Conservation (phyloP, 2,113 vertebrate genomes). For the Ciconia boyciana region DNA sequence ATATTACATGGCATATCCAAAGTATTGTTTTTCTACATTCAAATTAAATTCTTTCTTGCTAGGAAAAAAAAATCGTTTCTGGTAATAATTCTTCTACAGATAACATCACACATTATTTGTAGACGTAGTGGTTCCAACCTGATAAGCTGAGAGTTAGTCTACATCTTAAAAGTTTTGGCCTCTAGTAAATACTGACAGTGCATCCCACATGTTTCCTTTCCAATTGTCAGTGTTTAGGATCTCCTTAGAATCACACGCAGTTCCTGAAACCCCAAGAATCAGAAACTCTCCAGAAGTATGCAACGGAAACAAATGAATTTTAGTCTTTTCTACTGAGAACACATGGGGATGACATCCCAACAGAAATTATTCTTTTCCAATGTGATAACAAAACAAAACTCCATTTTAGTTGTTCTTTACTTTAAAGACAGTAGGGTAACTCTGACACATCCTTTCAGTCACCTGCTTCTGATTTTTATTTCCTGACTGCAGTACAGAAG, state of each 20-base stretch:
- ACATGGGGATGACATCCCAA: not conserved
- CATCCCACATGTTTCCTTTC: not conserved
- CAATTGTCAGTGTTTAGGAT: not conserved
- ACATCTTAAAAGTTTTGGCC: not conserved
- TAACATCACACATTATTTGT: not conserved
- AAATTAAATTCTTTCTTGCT: not conserved
- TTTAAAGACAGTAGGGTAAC: not conserved
- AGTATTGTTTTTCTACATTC: not conserved
- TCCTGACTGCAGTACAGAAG: not conserved
- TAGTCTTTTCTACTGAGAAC: not conserved
- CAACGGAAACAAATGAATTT: not conserved
- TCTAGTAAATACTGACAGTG: not conserved
- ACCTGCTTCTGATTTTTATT: not conserved
- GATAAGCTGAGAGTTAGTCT: not conserved
- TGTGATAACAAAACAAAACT: not conserved
- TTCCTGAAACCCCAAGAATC: not conserved
- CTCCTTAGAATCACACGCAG: not conserved
- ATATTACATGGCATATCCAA: not conserved
- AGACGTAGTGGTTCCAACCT: not conserved
- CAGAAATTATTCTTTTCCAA: not conserved
- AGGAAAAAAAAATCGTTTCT: not conserved
- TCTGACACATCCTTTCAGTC: not conserved
- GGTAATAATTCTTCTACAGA: not conserved
- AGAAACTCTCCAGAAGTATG: not conserved
- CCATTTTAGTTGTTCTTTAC: not conserved